phyloP scores from a whole-genome alignment of 2,888 invertebrate species.

The Calephelis perditalis region DNA sequence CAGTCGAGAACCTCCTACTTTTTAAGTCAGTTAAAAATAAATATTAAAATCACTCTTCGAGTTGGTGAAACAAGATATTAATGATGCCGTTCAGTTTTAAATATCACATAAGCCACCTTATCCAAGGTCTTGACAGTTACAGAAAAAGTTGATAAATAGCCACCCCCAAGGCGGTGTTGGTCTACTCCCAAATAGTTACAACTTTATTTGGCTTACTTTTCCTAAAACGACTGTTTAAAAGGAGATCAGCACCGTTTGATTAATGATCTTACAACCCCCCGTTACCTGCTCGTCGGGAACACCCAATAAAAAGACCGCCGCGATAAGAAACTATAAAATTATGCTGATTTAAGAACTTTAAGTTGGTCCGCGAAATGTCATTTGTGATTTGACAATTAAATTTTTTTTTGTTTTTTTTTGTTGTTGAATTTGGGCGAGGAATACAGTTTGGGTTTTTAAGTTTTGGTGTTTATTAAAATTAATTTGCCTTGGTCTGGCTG shows the following conservation, averaged over 20 bases:
- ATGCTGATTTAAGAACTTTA: constrained; percentile 50
- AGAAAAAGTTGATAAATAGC: constrained; percentile 39
- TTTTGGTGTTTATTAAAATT: no score
- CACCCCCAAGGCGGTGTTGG: constrained; percentile 48
- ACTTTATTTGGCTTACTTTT: constrained; percentile 60
- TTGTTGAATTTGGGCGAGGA: no score
- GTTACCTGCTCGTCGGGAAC: constrained; percentile 66
- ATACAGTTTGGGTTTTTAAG: no score
- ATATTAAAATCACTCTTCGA: not conserved
- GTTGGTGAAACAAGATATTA: not conserved
- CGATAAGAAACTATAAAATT: constrained; percentile 48
- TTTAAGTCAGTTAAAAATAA: not conserved
- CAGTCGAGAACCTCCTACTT: not conserved
- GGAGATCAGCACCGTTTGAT: constrained; percentile 60
- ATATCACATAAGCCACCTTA: constrained; percentile 16
- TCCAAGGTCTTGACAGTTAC: constrained; percentile 10
- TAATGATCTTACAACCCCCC: constrained; percentile 50
- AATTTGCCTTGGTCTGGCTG: no score
- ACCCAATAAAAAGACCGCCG: constrained; percentile 52
- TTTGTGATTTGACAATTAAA: constrained; percentile 32
- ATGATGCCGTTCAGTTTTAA: constrained; percentile 1
- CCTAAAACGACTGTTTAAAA: constrained; percentile 30
- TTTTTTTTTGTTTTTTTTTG: constrained; percentile 19
- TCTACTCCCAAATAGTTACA: constrained; percentile 38
- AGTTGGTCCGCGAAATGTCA: constrained; percentile 28